phyloP scores from a whole-genome alignment of 2,888 invertebrate genomes.

The Alviniconcha strummeri region DNA sequence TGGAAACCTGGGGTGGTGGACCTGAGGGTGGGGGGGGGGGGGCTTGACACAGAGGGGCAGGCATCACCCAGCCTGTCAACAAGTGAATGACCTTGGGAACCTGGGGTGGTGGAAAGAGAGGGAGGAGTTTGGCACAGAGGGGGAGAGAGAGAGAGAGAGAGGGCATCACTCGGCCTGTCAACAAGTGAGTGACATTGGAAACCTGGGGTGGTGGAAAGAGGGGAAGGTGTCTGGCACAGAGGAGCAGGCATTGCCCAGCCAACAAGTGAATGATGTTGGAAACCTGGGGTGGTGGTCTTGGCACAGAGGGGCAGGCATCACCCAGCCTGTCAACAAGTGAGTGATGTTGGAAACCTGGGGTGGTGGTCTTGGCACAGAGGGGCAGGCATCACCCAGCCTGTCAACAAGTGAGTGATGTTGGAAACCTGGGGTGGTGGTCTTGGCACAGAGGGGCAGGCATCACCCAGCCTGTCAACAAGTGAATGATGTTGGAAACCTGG shows the following conservation, averaged over 20 bases:
- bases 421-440: constrained; percentile 97
- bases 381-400: constrained; percentile 91
- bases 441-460: constrained; percentile 91
- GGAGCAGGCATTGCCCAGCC: too few species aligned
- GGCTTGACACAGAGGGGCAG: constrained; percentile 89
- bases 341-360: constrained; percentile 82
- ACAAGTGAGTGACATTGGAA: constrained; percentile 81
- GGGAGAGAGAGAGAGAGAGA: constrained; percentile 84
- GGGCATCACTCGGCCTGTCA: constrained; percentile 93
- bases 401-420: constrained; percentile 86
- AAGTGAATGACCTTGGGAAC: constrained; percentile 84
- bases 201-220: constrained; percentile 87
- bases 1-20: constrained; percentile 93
- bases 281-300: constrained; percentile 85
- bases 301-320: constrained; percentile 92
- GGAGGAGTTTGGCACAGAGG: constrained; percentile 94
- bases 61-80: constrained; percentile 94
- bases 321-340: constrained; percentile 95
- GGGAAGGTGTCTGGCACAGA: constrained; percentile 82
- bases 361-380: constrained; percentile 92
- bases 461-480: constrained; percentile 95
- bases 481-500: constrained; percentile 90
- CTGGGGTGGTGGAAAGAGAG: constrained; percentile 96
- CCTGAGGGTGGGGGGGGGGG: constrained; percentile 90
- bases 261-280: too few species aligned